Evolutionary conservation across 2,113 vertebrate genomes (phyloP).

Genomic region (Nicator chloris): DNA sequence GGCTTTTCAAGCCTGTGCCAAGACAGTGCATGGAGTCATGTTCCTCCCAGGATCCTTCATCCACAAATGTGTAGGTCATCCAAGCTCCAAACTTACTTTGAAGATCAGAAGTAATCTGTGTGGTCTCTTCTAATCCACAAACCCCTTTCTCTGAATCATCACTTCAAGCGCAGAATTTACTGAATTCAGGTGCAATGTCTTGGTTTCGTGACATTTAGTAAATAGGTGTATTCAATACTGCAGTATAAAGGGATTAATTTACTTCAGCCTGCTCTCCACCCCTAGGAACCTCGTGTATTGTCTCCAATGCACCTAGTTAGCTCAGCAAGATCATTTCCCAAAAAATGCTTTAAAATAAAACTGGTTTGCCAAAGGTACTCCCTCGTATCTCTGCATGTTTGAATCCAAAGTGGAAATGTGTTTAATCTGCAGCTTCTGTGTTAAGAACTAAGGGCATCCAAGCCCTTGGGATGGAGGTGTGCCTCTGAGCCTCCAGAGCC

Average conservation of each 20-base stretch:
- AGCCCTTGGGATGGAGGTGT: not conserved
- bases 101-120: constrained; percentile 13
- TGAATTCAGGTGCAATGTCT: not conserved
- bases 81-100: not conserved
- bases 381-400: not conserved
- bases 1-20: not conserved
- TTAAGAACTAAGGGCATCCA: not conserved
- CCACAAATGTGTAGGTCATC: not conserved
- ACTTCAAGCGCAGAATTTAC: not conserved
- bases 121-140: not conserved
- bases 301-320: not conserved
- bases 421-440: not conserved
- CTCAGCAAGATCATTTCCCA: not conserved
- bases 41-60: not conserved
- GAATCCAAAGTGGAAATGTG: not conserved
- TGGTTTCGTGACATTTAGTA: not conserved
- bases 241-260: not conserved
- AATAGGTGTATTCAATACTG: not conserved
- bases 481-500: not conserved
- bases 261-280: not conserved
- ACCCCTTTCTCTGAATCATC: not conserved
- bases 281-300: not conserved
- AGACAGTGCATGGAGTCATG: fast-evolving
- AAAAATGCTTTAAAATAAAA: not conserved
- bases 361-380: not conserved